Conservation (phyloP, 2,797 vertebrate genomes). For the Pterois miles region DNA sequence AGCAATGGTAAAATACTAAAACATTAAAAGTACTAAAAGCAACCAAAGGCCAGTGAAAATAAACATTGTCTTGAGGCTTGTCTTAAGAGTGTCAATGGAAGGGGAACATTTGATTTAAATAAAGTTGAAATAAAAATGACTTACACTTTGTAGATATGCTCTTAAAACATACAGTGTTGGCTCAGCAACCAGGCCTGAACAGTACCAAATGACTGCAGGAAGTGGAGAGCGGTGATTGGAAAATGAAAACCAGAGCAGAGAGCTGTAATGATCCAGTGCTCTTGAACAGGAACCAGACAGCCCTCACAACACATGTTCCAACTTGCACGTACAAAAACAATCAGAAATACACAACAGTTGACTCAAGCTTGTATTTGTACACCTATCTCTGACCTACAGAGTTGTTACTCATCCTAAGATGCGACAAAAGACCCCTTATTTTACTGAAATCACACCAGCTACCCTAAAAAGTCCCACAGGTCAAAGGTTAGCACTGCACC, state of each 20-base stretch:
- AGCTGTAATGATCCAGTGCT: neutral
- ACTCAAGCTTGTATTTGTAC: neutral
- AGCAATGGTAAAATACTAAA: too few relatives aligned
- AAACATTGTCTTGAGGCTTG: too few relatives aligned
- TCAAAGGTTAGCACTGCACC: constrained; percentile 40
- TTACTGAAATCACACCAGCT: constrained; percentile 43
- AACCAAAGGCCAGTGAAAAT: too few relatives aligned
- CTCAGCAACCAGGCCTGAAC: neutral
- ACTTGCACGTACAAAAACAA: neutral
- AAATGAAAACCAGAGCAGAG: constrained; percentile 25
- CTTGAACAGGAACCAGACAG: neutral
- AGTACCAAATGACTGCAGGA: constrained; percentile 5
- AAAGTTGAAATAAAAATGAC: neutral
- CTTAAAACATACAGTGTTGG: neutral
- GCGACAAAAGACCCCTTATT: constrained; percentile 14
- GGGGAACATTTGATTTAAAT: too few relatives aligned
- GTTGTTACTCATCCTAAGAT: constrained; percentile 41
- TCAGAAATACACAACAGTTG: neutral
- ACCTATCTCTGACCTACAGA: neutral
- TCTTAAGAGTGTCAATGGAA: too few relatives aligned
- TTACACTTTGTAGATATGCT: neutral
- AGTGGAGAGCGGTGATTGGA: constrained; percentile 21
- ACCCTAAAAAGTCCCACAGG: constrained; percentile 44
- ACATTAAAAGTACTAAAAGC: too few relatives aligned
- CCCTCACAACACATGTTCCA: neutral